Conservation (phyloP, 2,797 vertebrate genomes). For the Hirundo rustica region DNA sequence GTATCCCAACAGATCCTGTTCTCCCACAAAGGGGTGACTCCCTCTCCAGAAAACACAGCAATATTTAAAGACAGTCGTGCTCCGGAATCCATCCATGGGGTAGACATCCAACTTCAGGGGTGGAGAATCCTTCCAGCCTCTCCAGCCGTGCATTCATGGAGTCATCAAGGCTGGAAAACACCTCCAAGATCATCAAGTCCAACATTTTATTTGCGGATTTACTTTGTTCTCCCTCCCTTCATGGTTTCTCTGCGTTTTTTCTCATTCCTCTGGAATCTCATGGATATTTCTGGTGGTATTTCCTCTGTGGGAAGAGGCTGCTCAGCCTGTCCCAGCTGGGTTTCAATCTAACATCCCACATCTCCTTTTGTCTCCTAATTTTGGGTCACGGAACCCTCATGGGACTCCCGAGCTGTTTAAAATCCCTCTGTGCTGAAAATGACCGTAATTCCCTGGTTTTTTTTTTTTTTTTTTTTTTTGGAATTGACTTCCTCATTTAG, state of each 20-base stretch:
- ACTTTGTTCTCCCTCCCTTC: neutral
- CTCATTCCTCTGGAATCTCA: neutral
- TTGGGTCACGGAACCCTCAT: neutral
- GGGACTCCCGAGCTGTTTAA: constrained; percentile 10
- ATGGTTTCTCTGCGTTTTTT: neutral
- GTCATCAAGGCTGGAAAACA: neutral
- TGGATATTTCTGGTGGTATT: neutral
- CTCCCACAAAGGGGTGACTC: neutral
- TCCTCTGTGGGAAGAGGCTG: neutral
- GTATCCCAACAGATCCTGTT: fast-evolving
- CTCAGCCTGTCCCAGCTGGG: neutral
- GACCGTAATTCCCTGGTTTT: neutral
- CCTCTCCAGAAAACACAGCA: neutral
- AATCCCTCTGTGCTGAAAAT: neutral
- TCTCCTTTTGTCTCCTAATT: constrained; percentile 16
- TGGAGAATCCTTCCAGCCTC: neutral
- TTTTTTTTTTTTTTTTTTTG: neutral
- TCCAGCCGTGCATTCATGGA: fast-evolving
- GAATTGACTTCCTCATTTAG: neutral
- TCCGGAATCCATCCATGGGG: neutral
- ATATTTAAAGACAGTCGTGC: neutral
- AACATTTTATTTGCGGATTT: neutral
- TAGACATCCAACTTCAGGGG: neutral
- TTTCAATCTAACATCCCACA: neutral
- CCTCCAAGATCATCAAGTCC: neutral